Evolutionary conservation across 2,797 vertebrate genomes (phyloP).

Genomic region (Echiichthys vipera): DNA sequence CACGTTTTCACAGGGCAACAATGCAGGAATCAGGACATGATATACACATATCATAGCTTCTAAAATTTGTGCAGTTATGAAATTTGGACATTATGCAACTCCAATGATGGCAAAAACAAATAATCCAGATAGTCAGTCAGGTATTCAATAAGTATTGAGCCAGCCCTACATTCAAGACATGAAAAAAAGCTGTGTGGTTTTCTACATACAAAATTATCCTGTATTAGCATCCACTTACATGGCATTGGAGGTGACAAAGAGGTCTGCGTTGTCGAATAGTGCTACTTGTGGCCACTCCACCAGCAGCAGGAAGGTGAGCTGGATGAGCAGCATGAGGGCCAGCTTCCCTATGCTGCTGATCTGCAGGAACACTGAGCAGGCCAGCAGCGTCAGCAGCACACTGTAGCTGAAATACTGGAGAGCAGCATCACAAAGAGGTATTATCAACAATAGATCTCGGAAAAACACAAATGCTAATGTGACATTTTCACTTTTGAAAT

Average conservation of each 20-base stretch:
- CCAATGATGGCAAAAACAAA: too few species aligned
- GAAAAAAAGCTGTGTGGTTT: neutral
- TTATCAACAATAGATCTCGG: conserved; percentile 36
- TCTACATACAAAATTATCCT: neutral
- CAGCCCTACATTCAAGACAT: neutral
- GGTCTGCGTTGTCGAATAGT: conserved; percentile 94
- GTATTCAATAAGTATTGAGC: neutral
- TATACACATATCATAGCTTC: too few species aligned
- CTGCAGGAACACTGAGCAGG: conserved; percentile 97
- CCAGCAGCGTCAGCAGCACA: conserved; percentile 93
- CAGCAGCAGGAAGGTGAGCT: conserved; percentile 91
- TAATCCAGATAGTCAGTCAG: too few species aligned
- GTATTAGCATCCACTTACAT: conserved; percentile 84
- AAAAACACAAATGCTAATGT: conserved; percentile 51
- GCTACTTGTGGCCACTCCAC: conserved; percentile 91
- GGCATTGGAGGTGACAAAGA: conserved; percentile 92
- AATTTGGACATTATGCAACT: too few species aligned
- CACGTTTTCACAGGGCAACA: too few species aligned
- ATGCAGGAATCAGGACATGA: too few species aligned
- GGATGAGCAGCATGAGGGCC: conserved; percentile 92
- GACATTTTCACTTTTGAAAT: conserved; percentile 40
- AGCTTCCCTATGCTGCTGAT: conserved; percentile 97
- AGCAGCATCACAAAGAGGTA: conserved; percentile 31
- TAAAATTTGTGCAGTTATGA: too few species aligned
- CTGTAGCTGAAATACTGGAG: conserved; percentile 93